Base-by-base conservation (phyloP, 2,888 invertebrate species). In the Macrosiphum euphorbiae region DNA sequence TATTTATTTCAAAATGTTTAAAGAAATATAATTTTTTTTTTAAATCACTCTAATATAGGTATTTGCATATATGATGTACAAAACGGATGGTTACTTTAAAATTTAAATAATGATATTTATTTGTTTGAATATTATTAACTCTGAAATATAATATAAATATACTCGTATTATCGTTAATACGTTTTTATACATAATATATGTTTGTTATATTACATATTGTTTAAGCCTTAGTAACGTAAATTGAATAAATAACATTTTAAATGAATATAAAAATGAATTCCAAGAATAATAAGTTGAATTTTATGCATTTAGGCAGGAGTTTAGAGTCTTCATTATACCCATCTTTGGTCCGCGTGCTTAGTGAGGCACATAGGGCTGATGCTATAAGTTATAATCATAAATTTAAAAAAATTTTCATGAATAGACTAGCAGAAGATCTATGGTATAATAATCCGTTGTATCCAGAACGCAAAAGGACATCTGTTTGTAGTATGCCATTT, bases 361-460 rank as follows among this genome's bases (percentile, higher is more conserved):
- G 7, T 3, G 90, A 90, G 13, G 94, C 86, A 3, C 35, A 78
- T 13, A 41, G 44, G 13, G 50, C 86, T 7, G 52, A 94, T 41
- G 90, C 58, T 26, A 94, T 94, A 24, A 86, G 86, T 52, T 52
- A n/a, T 35, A 86, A 58, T 67, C 85, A 47, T 24, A 52, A 41
- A 20, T 94, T 90, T 28, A 67, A 61, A 5, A 35, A 87, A 44
- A 61, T 85, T 28, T 90, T 94, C 41, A 50, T 94, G 90, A 47
- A 87, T 24, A 86, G 86, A 86, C 41, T 94, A n/a, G 94, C 86
- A 3, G 94, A 90, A 67, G 94, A 94, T 24, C 67, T 94, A 11
- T 94, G 90, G 94, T 20, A 87, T 58, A 90, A 86, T 86, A 94
- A 94, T 67, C 90, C 94, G 24, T n/a, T 90, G 52, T n/a, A 94